phyloP scores from a whole-genome alignment of 37 sponge, comb jelly and placozoan species.

The Chondrosia reniformis region DNA sequence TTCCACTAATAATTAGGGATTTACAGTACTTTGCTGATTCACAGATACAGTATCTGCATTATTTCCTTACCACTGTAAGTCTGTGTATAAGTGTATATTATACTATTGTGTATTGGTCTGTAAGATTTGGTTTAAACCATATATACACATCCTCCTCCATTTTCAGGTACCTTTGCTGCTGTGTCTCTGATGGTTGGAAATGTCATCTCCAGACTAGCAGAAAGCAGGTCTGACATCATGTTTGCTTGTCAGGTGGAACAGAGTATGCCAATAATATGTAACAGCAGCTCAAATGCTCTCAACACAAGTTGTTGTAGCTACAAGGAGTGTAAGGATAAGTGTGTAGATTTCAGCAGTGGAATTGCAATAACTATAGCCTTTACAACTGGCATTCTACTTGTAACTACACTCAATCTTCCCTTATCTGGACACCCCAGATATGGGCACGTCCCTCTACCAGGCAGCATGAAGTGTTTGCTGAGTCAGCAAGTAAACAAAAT shows the following conservation, averaged over 20 bases:
- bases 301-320: conserved; percentile 5
- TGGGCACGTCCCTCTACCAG: too few species aligned
- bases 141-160: neutral
- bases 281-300: neutral
- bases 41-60: neutral
- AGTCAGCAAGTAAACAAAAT: too few species aligned
- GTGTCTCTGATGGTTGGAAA: conserved; percentile 73
- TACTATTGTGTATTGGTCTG: neutral
- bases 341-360: conserved; percentile 9
- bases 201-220: conserved; percentile 25
- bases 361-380: conserved; percentile 60
- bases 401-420: too few species aligned
- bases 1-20: too few species aligned
- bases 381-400: conserved; percentile 42
- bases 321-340: conserved; percentile 7
- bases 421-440: too few species aligned
- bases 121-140: neutral
- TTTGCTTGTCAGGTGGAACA: neutral
- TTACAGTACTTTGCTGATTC: neutral
- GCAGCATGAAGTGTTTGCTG: too few species aligned
- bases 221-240: neutral
- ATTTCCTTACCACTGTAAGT: neutral
- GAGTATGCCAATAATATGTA: neutral
- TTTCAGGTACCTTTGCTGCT: conserved; percentile 80
- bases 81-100: neutral